Evolutionary conservation across 2,113 vertebrate species (phyloP).

Genomic region (Salvelinus fontinalis): DNA sequence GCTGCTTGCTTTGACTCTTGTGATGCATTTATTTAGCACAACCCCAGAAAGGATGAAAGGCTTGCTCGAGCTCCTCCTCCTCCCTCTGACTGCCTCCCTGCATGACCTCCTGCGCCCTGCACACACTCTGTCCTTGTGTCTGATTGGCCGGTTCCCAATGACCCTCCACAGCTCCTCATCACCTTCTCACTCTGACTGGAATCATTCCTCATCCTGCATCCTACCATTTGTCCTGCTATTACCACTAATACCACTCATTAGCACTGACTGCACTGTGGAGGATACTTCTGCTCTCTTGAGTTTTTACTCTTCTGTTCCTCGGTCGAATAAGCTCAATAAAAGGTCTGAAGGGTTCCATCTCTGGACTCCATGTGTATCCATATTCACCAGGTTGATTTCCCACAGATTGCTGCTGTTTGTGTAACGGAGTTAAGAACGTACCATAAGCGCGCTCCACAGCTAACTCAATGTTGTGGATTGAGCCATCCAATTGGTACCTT

Average conservation of each 20-base stretch:
- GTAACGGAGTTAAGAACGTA: no score
- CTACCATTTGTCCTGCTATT: constrained; percentile 15
- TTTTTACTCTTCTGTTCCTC: constrained; percentile 17
- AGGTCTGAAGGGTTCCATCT: constrained; percentile 62
- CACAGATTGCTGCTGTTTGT: not conserved
- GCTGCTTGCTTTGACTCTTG: constrained; percentile 35
- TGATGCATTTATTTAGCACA: constrained; percentile 7
- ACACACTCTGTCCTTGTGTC: constrained; percentile 25
- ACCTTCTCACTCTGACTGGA: constrained; percentile 5
- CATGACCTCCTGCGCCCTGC: constrained; percentile 21
- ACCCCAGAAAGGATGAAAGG: constrained; percentile 12
- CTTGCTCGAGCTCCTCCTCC: constrained; percentile 11
- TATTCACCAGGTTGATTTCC: constrained; percentile 6
- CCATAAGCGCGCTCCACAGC: no score
- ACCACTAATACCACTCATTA: constrained; percentile 2
- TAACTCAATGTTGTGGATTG: no score
- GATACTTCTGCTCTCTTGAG: not conserved
- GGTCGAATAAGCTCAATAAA: constrained; percentile 66
- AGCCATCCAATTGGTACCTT: no score
- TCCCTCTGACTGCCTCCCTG: constrained; percentile 5
- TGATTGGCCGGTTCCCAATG: constrained; percentile 14
- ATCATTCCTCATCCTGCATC: constrained; percentile 19
- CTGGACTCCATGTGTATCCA: constrained; percentile 64
- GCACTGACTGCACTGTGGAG: not conserved
- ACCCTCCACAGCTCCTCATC: constrained; percentile 1